phyloP scores from a whole-genome alignment of 2,888 invertebrate genomes.

The Syrista parreyssii region DNA sequence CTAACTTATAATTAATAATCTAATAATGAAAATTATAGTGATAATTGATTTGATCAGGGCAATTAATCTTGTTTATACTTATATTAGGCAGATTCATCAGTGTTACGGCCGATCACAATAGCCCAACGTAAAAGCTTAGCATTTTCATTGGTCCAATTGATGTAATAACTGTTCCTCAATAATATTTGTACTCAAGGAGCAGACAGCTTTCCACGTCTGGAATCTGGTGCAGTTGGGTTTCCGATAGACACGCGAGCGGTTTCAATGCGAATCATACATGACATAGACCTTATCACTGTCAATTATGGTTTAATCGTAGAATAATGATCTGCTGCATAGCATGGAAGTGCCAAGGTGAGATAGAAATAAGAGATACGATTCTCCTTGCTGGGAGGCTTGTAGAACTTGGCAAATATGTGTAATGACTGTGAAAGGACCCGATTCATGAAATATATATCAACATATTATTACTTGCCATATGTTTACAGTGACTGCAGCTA shows the following conservation, averaged over 20 bases:
- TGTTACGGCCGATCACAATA: too few species aligned
- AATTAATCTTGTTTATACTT: not conserved
- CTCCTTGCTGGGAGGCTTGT: constrained; percentile 15
- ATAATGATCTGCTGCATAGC: constrained; percentile 34
- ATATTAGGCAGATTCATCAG: not conserved
- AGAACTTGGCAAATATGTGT: not conserved
- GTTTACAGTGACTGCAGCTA: too few species aligned
- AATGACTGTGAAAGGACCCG: constrained; percentile 43
- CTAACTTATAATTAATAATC: not conserved
- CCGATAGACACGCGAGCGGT: not conserved
- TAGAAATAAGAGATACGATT: constrained; percentile 28
- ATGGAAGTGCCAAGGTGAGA: constrained; percentile 44
- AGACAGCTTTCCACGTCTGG: not conserved
- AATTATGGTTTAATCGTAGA: not conserved
- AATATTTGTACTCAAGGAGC: not conserved
- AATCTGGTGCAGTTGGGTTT: not conserved
- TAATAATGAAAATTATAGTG: not conserved
- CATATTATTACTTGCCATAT: too few species aligned
- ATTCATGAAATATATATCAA: too few species aligned
- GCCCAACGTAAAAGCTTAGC: not conserved
- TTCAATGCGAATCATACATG: not conserved
- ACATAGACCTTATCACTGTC: not conserved
- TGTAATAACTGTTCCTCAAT: not conserved
- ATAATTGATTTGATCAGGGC: not conserved
- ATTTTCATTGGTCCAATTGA: not conserved